Conservation (phyloP, 2,113 vertebrate genomes). For the Chlamydotis undulata region DNA sequence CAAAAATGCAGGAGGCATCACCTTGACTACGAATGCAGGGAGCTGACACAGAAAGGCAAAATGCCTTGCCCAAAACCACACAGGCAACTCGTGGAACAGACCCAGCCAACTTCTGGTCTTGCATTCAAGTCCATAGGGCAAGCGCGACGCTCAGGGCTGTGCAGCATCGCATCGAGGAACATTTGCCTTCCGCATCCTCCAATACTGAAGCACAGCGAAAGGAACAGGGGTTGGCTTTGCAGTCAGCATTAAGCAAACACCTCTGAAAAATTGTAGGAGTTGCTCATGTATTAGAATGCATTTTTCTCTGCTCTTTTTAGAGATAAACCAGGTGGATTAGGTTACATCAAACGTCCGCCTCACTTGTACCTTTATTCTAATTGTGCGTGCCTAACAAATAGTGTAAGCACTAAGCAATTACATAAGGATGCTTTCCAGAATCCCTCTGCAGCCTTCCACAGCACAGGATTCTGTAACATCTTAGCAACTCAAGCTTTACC, state of each 20-base stretch:
- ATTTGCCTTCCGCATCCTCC: background rate
- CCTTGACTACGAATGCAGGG: background rate
- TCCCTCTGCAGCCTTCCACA: background rate
- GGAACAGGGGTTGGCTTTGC: background rate
- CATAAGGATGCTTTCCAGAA: background rate
- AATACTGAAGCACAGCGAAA: background rate
- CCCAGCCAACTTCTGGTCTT: rapidly evolving
- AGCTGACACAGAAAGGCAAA: background rate
- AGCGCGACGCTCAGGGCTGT: rapidly evolving
- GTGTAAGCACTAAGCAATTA: background rate
- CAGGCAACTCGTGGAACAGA: rapidly evolving
- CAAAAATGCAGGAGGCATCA: background rate
- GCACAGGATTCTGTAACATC: background rate
- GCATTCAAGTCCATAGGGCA: background rate
- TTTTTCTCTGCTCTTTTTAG: background rate
- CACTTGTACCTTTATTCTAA: background rate
- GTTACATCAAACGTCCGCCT: background rate
- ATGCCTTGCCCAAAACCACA: background rate
- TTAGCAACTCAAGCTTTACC: background rate
- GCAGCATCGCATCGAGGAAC: rapidly evolving
- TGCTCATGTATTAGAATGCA: rapidly evolving
- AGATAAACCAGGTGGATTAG: background rate
- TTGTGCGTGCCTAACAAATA: background rate
- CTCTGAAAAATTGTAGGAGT: background rate
- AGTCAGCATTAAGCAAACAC: background rate